Evolutionary conservation across 2,797 vertebrate genomes (phyloP), one percentile per base, ranked within the genome.

Genomic region (Kryptopterus vitreolus): DNA sequence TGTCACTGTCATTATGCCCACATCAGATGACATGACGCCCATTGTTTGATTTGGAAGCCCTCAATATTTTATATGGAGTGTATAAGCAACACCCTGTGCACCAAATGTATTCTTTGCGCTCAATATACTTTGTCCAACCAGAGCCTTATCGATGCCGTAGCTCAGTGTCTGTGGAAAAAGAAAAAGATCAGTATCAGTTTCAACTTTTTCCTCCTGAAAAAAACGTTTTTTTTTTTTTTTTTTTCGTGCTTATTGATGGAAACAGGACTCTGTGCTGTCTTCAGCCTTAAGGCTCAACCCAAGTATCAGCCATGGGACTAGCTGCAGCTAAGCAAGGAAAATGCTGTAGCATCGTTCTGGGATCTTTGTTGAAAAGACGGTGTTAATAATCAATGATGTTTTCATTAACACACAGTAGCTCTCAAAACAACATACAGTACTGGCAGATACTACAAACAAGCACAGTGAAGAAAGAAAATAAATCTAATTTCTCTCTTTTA

Each of bases 321-420:
- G 74, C 72, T 76, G 70, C 69, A 78, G 77, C 63, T 81, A 72
- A 83, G 76, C 65, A 77, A 62, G 68, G 69, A 81, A 82, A 61
- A 68, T 12, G 26, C 76, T 88, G 87, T 91, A 89, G 89, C 81
- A 84, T 92, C 91, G 89, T 89, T 84, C 66, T 61, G 80, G 85
- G 88, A 86, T 88, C 24, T 70, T 78, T 86, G 82, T 81, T 81
- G 84, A 82, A 15, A 75, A 63, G 63, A 70, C 31, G 55, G 50
- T 70, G 70, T 66, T 53, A 81, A 83, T 90, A 86, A 92, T 94
- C 92, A 92, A 93, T 93, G 91, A 89, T 88, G 86, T 88, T 90
- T 91, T 90, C 88, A n/a, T 92, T 90, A 92, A 83, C 82, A 83
- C 83, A 88, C 86, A 83, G 72, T 74, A 73, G 72, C 73, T 46